Percentiles rank a stretch among this genome's conserved stretches.
phyloP scores from a whole-genome alignment of 2,113 vertebrate species.

The Phaetusa simplex region DNA sequence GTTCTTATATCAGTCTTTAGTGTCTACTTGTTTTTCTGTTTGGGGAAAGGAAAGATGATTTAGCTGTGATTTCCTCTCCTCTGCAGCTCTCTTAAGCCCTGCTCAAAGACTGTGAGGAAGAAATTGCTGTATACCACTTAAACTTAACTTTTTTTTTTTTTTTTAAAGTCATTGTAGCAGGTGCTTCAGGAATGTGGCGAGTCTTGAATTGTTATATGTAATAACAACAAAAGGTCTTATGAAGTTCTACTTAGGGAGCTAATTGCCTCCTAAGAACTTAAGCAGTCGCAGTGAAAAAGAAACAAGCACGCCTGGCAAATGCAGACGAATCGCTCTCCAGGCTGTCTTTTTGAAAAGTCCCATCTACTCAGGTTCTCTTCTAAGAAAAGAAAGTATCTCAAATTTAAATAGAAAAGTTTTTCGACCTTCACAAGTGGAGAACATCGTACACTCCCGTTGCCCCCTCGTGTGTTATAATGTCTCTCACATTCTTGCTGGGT shows the following conservation, averaged over 20 bases:
- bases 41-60: neutral
- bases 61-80: neutral
- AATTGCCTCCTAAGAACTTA: neutral
- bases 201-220: neutral
- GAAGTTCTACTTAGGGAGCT: neutral
- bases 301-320: neutral
- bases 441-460: neutral
- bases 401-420: neutral
- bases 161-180: neutral
- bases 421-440: neutral
- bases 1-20: neutral
- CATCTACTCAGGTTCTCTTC: neutral
- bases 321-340: neutral
- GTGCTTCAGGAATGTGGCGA: neutral
- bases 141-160: neutral
- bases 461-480: rapidly evolving
- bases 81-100: neutral
- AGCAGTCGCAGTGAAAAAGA: neutral
- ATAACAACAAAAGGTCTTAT: neutral
- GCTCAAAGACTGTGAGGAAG: neutral
- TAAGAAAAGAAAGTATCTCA: neutral
- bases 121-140: neutral
- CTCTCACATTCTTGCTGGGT: neutral
- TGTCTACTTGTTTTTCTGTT: neutral
- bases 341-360: neutral